Base-by-base conservation (phyloP, 2,113 vertebrate species). In the Triplophysa siluroides region DNA sequence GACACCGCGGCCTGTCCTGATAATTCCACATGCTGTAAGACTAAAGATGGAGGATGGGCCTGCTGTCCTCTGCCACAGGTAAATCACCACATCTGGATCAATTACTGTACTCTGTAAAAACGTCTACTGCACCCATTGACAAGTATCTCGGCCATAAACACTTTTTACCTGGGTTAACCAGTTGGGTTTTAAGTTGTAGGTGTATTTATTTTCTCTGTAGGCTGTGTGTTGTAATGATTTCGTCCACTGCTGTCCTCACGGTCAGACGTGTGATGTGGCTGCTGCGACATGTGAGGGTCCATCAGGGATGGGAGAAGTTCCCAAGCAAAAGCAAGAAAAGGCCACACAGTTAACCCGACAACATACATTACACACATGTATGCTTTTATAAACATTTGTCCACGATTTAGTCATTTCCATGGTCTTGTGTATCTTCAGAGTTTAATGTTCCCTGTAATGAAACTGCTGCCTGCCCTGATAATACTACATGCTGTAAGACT, bases 161-260 rank as follows among this genome's bases (percentile, higher is more conserved):
- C 50, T 5, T 14, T 52, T 14, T 16, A 1, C 1, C 24, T 1
- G 4, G 2, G 1, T n/a, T n/a, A n/a, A 50, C 14, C 47, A 12
- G 11, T 50, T 13, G 11, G 47, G 12, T 50, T 12, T 16, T 50
- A 50, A 50, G 24, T 50, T 50, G 11, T 13, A 56, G 7, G 4
- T 3, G 1, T 9, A 1, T 26, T n/a, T 13, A 54, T 29, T 43
- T 12, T 8, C 43, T 8, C 65, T 50, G 0, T 70, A 95, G 94
- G 94, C 94, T 0, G 88, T 92, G 50, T 95, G 94, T 83, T 95
- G 95, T 83, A 43, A 84, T 0, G 94, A 95, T 47, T 73, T 54
- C 0, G 45, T 89, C 14, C 92, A 94, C 83, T 94, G 94, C 85
- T 94, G 94, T 56, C 93, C 94, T 0, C 84, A 87, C 0, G 92